Evolutionary conservation across 2,113 vertebrate species (phyloP).

Genomic region (Microtus oregoni): DNA sequence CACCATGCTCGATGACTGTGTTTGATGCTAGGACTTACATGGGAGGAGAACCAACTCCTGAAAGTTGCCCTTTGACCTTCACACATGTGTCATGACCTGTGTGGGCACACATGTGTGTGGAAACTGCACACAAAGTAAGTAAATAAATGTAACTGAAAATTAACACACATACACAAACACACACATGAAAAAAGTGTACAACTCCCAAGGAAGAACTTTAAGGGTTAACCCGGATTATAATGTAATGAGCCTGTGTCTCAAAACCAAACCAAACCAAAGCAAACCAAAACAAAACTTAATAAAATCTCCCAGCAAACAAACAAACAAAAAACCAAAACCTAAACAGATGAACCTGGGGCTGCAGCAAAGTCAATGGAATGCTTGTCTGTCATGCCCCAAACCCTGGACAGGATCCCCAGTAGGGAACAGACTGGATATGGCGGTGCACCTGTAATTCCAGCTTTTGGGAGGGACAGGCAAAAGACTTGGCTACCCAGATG

Average conservation of each 20-base stretch:
- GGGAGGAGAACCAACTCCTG: background rate
- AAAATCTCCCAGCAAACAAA: background rate
- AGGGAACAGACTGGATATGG: background rate
- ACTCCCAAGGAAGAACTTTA: background rate
- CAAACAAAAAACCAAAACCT: background rate
- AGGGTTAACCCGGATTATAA: background rate
- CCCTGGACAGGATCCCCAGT: background rate
- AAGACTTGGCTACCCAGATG: background rate
- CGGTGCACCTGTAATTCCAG: background rate
- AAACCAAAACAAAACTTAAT: background rate
- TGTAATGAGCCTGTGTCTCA: background rate
- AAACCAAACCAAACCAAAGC: background rate
- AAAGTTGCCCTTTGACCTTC: background rate
- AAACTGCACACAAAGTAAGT: background rate
- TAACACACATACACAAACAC: background rate
- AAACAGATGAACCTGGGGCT: background rate
- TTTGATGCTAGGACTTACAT: background rate
- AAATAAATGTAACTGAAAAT: background rate
- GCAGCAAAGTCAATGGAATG: background rate
- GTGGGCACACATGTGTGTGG: background rate
- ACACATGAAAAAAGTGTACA: background rate
- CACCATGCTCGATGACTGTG: background rate
- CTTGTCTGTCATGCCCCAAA: background rate
- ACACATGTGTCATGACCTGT: no score
- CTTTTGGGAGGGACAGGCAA: no score